Base-by-base conservation (phyloP, 2,888 invertebrate genomes). In the Ellobium chinense region DNA sequence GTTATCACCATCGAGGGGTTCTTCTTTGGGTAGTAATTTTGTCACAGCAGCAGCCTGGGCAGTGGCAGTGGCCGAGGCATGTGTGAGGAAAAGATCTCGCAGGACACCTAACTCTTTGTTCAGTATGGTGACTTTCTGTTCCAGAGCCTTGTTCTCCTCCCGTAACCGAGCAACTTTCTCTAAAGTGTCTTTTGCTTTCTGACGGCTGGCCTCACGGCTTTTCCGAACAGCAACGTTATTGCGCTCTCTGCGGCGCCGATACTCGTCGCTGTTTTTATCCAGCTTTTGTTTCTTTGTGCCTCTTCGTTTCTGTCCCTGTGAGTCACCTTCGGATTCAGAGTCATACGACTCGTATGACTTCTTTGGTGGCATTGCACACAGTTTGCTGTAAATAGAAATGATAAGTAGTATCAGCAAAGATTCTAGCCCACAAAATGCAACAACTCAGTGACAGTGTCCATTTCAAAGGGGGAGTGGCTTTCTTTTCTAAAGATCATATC, bases 191-290 rank as follows among this genome's bases (percentile, higher is more conserved):
- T 97, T 95, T 62, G 97, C 97, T 77, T 98, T 96, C 83, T 97
- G 96, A 94, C 98, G 98, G 83, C 98, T 98, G 94, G 98, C 98
- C 93, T 98, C 98, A 83, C 99, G 95, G 81, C 97, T 97, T 93
- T 98, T 98, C 84, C 98, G 94, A 74, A 99, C 99, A 4, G 99
- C 98, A 89, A 98, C 97, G 93, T 99, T 99, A 93, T 99, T 99
- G 88, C 98, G 95, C 92, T 98, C 98, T 60, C 99, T 95, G 84
- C 98, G 94, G 84, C 97, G 94, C 87, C 97, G 95, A 94, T 99
- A 99, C 92, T 98, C 98, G 91, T 98, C 98, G 29, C 78, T 73
- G 68, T 81, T 79, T 36, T 85, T 83, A n/a, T 80, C 80, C n/a
- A 80, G 68, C 24, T 80, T 80, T 29, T 80, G 80, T 37, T 36